phyloP scores from a whole-genome alignment of 37 sponge, comb jelly and placozoan species.

The Crambe crambe region DNA sequence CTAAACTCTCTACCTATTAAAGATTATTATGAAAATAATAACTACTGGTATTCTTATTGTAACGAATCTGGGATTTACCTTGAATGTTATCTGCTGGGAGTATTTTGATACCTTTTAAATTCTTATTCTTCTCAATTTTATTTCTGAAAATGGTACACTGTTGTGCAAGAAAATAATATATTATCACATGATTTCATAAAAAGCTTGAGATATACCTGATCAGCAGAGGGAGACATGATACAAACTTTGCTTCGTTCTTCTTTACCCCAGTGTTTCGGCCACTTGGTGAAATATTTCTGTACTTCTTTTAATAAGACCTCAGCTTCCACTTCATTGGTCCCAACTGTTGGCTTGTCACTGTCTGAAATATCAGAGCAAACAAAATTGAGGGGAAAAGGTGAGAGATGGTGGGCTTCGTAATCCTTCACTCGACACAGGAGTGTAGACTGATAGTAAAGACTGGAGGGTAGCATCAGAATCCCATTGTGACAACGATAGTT shows the following conservation, averaged over 20 bases:
- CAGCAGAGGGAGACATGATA: constrained; percentile 47
- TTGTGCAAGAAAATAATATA: constrained; percentile 8
- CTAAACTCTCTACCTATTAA: constrained; percentile 61
- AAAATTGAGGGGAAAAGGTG: constrained; percentile 55
- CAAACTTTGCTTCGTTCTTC: constrained; percentile 33
- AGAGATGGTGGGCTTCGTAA: constrained; percentile 31
- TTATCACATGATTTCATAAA: background rate
- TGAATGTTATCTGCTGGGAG: constrained; percentile 43
- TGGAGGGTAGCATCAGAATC: constrained; percentile 61
- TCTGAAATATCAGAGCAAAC: constrained; percentile 33
- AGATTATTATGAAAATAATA: background rate
- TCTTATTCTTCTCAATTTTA: background rate
- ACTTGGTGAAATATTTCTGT: constrained; percentile 22
- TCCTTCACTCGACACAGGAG: constrained; percentile 22
- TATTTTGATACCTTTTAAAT: constrained; percentile 12
- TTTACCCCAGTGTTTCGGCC: constrained; percentile 56
- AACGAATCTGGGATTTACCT: too few relatives aligned
- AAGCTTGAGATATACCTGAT: constrained; percentile 39
- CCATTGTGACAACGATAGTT: constrained; percentile 70
- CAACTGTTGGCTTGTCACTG: background rate
- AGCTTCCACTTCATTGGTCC: constrained; percentile 24
- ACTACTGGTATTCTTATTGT: background rate
- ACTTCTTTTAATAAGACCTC: constrained; percentile 20
- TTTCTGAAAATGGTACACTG: constrained; percentile 9
- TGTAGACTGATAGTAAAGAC: constrained; percentile 65